phyloP scores from a whole-genome alignment of 2,888 invertebrate species.

The Sminthurinus aureus region DNA sequence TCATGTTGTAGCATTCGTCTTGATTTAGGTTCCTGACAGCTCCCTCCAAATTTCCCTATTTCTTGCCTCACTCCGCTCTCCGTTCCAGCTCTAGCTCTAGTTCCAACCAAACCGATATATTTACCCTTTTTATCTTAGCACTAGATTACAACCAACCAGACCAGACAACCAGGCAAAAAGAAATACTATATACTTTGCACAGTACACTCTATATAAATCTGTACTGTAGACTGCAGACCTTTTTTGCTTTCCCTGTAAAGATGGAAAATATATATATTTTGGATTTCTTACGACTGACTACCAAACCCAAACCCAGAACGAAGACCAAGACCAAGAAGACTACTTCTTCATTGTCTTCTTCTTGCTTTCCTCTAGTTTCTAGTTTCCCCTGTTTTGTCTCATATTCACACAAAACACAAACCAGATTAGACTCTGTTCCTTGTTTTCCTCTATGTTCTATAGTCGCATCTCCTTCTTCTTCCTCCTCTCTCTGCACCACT shows the following conservation, averaged over 20 bases:
- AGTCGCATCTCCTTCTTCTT: not conserved
- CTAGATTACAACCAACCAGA: conserved; percentile 24
- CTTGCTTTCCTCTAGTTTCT: not conserved
- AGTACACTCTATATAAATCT: not conserved
- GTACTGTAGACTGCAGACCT: not conserved
- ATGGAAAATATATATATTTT: too few relatives aligned
- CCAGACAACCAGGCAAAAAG: not conserved
- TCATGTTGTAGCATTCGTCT: conserved; percentile 60
- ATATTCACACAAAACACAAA: conserved; percentile 6
- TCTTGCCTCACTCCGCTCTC: conserved; percentile 36
- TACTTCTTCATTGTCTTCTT: conserved; percentile 5
- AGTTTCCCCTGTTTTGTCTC: not conserved
- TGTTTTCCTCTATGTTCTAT: not conserved
- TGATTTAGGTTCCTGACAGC: conserved; percentile 60
- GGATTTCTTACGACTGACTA: not conserved
- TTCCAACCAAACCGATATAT: conserved; percentile 40
- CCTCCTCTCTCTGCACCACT: conserved; percentile 10
- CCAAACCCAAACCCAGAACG: not conserved
- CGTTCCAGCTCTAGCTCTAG: conserved; percentile 21
- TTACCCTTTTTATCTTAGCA: conserved; percentile 42
- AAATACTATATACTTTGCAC: not conserved
- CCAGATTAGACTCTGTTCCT: conserved; percentile 1
- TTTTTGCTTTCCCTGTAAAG: not conserved
- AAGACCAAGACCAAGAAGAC: too few relatives aligned
- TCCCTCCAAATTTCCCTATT: conserved; percentile 57